Conservation (phyloP, 2,888 invertebrate genomes). For the Perizoma flavofasciatum region DNA sequence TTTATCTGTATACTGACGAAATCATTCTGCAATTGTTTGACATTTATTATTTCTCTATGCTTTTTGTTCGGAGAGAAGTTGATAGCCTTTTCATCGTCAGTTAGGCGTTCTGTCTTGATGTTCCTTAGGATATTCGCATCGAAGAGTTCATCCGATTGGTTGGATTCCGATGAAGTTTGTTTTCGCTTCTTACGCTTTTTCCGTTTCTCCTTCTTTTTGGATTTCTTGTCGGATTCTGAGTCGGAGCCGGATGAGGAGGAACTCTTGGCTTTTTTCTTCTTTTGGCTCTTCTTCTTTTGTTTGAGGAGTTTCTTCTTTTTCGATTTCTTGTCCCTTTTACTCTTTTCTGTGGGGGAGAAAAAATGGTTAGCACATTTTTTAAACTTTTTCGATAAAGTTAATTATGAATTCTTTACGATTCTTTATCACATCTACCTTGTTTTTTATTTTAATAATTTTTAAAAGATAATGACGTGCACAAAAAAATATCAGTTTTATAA, state of each 20-base stretch:
- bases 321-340: slow-evolving; percentile 59
- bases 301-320: slow-evolving; percentile 66
- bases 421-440: no score
- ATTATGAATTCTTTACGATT: no score
- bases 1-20: slow-evolving; percentile 73
- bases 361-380: not conserved
- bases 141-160: slow-evolving; percentile 64
- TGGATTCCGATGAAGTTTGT: slow-evolving; percentile 56
- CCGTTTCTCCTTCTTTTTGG: slow-evolving; percentile 45
- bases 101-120: slow-evolving; percentile 72
- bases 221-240: slow-evolving; percentile 50
- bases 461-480: no score
- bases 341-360: slow-evolving; percentile 48
- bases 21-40: slow-evolving; percentile 75
- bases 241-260: slow-evolving; percentile 50
- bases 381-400: no score
- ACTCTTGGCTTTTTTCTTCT: slow-evolving; percentile 63
- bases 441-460: no score
- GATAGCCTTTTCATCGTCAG: slow-evolving; percentile 67
- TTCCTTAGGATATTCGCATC: slow-evolving; percentile 74
- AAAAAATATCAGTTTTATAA: no score
- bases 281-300: slow-evolving; percentile 59
- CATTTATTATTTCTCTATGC: slow-evolving; percentile 72
- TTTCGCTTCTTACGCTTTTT: slow-evolving; percentile 56
- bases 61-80: slow-evolving; percentile 67